These are phyloP conservation scores for Hemitrygon akajei DNA, from an alignment of 2,797 vertebrate species.

Conservation along the genomic window DNA sequence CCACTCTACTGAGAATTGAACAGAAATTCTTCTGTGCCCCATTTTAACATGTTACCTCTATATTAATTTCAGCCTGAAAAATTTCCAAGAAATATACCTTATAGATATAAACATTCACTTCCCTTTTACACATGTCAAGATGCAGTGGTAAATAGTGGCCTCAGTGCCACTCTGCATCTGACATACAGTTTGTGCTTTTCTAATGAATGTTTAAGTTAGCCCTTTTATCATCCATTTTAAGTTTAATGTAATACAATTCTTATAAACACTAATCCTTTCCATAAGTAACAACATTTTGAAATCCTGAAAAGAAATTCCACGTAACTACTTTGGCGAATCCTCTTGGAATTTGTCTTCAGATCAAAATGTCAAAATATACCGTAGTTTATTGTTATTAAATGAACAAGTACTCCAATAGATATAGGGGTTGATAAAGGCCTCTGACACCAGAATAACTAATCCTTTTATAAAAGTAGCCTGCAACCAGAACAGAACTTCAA, in stretches of 20 bases:
- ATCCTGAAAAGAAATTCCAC: neutral
- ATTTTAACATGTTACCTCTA: neutral
- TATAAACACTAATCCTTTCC: neutral
- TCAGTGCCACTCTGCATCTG: neutral
- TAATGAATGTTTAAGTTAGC: slow-evolving; percentile 11
- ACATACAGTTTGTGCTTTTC: slow-evolving; percentile 9
- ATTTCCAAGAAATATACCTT: neutral
- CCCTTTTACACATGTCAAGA: neutral
- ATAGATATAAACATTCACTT: slow-evolving; percentile 14
- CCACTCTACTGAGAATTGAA: neutral
- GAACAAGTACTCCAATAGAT: neutral
- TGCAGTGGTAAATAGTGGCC: neutral
- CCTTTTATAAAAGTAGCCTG: neutral
- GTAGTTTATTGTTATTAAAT: neutral
- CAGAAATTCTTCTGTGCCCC: neutral
- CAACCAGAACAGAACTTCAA: neutral
- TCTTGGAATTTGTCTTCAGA: neutral
- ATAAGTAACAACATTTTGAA: slow-evolving; percentile 3
- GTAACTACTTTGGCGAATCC: neutral
- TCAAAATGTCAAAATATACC: neutral
- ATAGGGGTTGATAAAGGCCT: neutral
- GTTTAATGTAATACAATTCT: neutral
- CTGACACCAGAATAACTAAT: slow-evolving; percentile 11
- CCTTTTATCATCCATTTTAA: neutral
- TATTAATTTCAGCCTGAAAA: neutral